A percentile compares a stretch with the other conserved stretches of the same genome.
Evolutionary conservation across 2,888 invertebrate genomes (phyloP).

Genomic region (Callosobruchus maculatus): DNA sequence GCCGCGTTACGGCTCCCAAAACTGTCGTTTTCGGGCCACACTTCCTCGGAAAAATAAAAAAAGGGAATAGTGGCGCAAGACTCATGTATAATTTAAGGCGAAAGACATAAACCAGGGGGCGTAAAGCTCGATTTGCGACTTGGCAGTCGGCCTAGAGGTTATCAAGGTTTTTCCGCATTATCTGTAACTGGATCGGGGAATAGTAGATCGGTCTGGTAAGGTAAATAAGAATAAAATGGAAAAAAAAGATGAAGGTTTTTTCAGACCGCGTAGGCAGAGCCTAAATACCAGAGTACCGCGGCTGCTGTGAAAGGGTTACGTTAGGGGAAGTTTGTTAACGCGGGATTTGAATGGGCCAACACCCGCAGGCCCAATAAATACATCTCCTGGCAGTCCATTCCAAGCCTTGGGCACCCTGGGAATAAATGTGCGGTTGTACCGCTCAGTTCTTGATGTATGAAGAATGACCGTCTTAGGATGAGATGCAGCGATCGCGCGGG

Average conservation of each 20-base stretch:
- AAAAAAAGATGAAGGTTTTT: background rate
- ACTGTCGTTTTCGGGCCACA: constrained; percentile 90
- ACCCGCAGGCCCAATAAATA: no score
- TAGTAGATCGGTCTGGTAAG: background rate
- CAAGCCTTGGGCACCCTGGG: no score
- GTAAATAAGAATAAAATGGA: background rate
- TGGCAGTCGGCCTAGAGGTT: background rate
- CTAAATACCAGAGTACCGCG: no score
- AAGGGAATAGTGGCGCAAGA: background rate
- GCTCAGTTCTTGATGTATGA: no score
- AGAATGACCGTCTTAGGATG: no score
- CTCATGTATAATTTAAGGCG: background rate
- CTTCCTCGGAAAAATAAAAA: constrained; percentile 60
- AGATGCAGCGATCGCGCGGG: no score
- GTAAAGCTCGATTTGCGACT: background rate
- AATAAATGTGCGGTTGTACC: no score
- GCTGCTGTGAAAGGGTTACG: no score
- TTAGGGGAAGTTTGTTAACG: no score
- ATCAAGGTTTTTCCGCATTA: background rate
- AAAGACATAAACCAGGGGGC: background rate
- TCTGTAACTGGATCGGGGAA: background rate
- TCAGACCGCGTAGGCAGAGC: no score
- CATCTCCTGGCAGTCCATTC: no score
- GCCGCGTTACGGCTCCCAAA: constrained; percentile 76
- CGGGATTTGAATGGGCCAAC: no score